Conservation (phyloP, 92 coral and sea anemone genomes). For the Micromussa lordhowensis region DNA sequence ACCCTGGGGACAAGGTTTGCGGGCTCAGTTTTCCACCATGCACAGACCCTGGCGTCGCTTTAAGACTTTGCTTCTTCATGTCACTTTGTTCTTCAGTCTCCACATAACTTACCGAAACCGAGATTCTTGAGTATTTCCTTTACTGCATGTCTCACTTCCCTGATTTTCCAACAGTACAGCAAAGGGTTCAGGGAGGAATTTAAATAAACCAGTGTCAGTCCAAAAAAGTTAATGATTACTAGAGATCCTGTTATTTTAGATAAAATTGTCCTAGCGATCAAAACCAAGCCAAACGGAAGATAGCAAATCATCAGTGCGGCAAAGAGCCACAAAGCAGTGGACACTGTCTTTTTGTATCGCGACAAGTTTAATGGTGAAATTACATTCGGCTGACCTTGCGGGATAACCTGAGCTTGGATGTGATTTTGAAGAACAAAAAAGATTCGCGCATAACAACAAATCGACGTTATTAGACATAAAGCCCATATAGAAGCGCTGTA, state of each 20-base stretch:
- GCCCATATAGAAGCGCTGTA: background rate
- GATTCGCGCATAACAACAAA: background rate
- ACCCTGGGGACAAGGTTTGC: too few species aligned
- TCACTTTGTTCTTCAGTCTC: background rate
- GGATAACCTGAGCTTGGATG: background rate
- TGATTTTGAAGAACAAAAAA: background rate
- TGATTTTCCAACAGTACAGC: background rate
- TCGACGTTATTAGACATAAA: background rate
- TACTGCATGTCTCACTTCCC: background rate
- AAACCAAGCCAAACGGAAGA: background rate
- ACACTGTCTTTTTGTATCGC: conserved; percentile 14
- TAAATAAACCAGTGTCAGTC: background rate
- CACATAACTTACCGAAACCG: background rate
- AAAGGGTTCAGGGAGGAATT: conserved; percentile 4
- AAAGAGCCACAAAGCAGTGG: conserved; percentile 1
- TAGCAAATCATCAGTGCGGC: background rate
- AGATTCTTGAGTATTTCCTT: background rate
- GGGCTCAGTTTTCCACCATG: too few species aligned
- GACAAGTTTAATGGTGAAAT: background rate
- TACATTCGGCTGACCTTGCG: background rate
- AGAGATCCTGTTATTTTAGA: background rate
- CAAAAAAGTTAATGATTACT: background rate
- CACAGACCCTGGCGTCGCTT: background rate
- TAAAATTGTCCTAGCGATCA: background rate
- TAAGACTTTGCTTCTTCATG: background rate